phyloP scores from a whole-genome alignment of 2,113 vertebrate species.

The Natator depressus region DNA sequence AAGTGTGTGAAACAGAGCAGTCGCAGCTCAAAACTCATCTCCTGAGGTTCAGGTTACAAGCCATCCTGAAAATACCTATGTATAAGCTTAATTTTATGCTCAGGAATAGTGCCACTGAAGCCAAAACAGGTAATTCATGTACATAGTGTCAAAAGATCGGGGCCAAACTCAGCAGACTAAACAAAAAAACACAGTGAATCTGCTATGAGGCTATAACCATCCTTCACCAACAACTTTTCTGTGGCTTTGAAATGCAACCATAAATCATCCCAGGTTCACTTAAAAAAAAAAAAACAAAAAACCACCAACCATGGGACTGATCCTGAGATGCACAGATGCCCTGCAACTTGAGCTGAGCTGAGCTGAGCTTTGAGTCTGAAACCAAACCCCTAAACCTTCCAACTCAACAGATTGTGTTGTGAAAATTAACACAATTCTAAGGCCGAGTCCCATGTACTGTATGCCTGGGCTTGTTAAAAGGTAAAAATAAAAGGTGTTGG shows the following conservation, averaged over 20 bases:
- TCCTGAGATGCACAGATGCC: background rate
- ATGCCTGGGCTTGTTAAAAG: background rate
- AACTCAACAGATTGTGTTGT: background rate
- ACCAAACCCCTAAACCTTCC: accelerated
- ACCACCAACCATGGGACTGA: background rate
- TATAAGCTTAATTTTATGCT: background rate
- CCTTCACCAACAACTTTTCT: accelerated
- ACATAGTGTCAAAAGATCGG: background rate
- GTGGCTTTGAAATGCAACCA: background rate
- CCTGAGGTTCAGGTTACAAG: accelerated
- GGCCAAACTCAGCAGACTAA: background rate
- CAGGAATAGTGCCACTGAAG: accelerated
- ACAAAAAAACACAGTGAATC: accelerated
- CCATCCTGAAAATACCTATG: background rate
- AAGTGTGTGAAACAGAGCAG: background rate
- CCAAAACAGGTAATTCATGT: background rate
- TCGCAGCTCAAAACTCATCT: background rate
- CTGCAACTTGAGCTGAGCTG: accelerated
- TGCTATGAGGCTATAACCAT: accelerated
- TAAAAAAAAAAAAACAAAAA: background rate
- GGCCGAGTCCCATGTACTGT: background rate
- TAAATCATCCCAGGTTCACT: too few species aligned
- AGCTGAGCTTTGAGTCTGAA: background rate
- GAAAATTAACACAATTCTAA: background rate
- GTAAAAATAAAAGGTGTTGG: background rate